Evolutionary conservation across 1,140 invertebrate genomes (phyloP).

Genomic region (Pteromalus puparum): DNA sequence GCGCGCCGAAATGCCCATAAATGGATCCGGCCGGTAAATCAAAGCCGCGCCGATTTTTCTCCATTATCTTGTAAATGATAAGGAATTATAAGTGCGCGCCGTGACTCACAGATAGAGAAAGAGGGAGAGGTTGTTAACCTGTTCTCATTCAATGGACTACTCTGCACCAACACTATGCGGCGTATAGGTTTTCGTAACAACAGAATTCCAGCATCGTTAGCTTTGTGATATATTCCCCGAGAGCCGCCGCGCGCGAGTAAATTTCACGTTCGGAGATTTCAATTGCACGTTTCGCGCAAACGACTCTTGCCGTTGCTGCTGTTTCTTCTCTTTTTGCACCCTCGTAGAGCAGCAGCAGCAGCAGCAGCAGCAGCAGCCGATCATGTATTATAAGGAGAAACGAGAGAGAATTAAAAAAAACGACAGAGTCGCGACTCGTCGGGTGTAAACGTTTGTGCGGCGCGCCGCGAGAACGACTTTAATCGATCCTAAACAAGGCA

Average conservation of each 20-base stretch:
- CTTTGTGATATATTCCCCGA: constrained; percentile 2
- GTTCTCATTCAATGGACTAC: neutral
- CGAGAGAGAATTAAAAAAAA: neutral
- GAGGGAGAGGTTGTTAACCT: neutral
- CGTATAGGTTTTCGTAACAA: neutral
- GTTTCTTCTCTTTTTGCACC: neutral
- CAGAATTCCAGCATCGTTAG: neutral
- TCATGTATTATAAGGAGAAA: neutral
- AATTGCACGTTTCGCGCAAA: neutral
- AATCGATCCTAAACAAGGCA: constrained; percentile 30
- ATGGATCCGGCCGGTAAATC: constrained; percentile 1
- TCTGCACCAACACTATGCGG: no score
- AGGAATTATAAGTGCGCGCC: neutral
- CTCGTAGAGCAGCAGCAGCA: neutral
- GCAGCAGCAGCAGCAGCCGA: neutral
- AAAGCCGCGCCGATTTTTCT: constrained; percentile 10
- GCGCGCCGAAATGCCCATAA: constrained; percentile 3
- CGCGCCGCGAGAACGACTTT: neutral
- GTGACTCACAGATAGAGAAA: constrained; percentile 4
- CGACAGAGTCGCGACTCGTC: neutral
- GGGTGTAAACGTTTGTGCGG: constrained; percentile 1
- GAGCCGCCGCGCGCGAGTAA: neutral
- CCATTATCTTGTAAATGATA: constrained; percentile 3
- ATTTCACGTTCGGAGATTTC: neutral
- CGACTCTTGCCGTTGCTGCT: neutral